Conservation (phyloP, 2,113 vertebrate species). For the Albula glossodonta region DNA sequence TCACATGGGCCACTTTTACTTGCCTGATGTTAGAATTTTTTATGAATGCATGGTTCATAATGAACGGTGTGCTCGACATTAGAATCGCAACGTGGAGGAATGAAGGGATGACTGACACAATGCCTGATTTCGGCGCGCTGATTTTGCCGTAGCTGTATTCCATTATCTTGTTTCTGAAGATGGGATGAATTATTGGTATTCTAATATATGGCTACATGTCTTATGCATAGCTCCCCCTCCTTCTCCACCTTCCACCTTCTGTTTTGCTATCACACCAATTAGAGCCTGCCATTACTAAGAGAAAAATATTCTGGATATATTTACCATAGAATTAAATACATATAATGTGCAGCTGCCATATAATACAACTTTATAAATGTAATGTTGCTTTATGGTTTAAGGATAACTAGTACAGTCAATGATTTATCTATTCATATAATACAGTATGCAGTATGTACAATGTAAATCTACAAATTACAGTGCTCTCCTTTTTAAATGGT, state of each 20-base stretch:
- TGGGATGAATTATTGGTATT: background rate
- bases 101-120: background rate
- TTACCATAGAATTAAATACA: background rate
- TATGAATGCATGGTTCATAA: background rate
- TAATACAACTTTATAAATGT: too few relatives aligned
- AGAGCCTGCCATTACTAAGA: background rate
- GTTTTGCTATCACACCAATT: background rate
- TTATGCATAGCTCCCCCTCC: background rate
- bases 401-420: background rate
- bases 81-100: background rate
- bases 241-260: background rate
- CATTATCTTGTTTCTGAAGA: background rate
- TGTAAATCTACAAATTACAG: background rate
- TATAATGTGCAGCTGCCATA: background rate
- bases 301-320: background rate
- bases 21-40: background rate
- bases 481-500: background rate
- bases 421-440: too few relatives aligned
- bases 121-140: background rate
- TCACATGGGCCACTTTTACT: background rate
- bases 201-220: background rate
- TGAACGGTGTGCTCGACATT: background rate
- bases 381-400: background rate
- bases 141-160: background rate
- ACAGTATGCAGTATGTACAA: background rate